phyloP scores from a whole-genome alignment of 2,888 invertebrate genomes.

The Carcina quercana region DNA sequence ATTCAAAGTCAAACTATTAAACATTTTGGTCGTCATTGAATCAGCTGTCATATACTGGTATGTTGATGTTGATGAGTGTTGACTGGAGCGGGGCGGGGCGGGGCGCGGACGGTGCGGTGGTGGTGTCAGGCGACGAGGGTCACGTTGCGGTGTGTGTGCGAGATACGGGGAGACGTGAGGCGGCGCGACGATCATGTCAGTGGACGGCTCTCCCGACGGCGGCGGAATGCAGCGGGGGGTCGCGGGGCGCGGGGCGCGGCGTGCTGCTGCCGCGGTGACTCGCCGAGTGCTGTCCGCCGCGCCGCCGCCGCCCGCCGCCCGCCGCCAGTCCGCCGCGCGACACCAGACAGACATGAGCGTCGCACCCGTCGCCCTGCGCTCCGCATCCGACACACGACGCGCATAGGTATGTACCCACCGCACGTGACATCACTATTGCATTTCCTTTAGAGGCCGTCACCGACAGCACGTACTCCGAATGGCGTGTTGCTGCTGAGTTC shows the following conservation, averaged over 20 bases:
- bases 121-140: conserved; percentile 41
- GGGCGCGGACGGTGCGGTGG: conserved; percentile 9
- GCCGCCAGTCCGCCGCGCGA: conserved; percentile 67
- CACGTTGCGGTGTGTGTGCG: conserved; percentile 57
- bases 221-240: conserved; percentile 49
- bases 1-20: too few relatives aligned
- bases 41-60: too few relatives aligned
- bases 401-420: conserved; percentile 55
- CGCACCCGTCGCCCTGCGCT: conserved; percentile 45
- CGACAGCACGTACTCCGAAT: conserved; percentile 1
- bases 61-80: too few relatives aligned
- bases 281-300: conserved; percentile 45
- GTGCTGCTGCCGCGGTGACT: conserved; percentile 58
- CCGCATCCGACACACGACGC: conserved; percentile 35
- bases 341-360: conserved; percentile 62
- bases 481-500: conserved; percentile 12
- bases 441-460: conserved; percentile 2
- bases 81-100: too few relatives aligned
- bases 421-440: conserved; percentile 34
- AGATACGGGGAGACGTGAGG: conserved; percentile 48
- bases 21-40: too few relatives aligned
- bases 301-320: conserved; percentile 66
- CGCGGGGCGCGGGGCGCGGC: conserved; percentile 55
- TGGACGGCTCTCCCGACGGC: conserved; percentile 49
- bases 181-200: conserved; percentile 49